phyloP scores from a whole-genome alignment of 2,888 invertebrate species.

The Nomada fabriciana region DNA sequence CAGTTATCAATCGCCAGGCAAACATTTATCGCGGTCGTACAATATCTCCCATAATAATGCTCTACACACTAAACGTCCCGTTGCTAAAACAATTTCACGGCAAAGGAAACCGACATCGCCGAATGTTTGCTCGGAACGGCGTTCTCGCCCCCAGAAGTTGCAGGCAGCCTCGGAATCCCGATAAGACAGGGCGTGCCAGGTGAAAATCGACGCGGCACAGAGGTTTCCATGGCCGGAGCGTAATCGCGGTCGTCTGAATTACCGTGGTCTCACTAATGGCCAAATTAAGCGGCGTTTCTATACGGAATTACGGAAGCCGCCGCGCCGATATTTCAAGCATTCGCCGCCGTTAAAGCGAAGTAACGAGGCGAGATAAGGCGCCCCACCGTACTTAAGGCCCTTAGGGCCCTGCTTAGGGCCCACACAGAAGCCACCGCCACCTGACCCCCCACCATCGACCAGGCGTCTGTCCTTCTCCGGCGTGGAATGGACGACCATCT shows the following conservation, averaged over 20 bases:
- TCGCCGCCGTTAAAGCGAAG: slow-evolving; percentile 81
- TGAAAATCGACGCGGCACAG: slow-evolving; percentile 58
- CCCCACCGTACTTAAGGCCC: slow-evolving; percentile 73
- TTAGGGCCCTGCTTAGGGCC: slow-evolving; percentile 69
- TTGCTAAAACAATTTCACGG: not conserved
- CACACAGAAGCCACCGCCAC: slow-evolving; percentile 69
- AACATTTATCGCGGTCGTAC: not conserved
- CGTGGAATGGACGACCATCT: not conserved
- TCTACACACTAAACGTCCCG: not conserved
- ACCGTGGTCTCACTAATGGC: slow-evolving; percentile 74
- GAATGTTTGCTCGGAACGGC: not conserved
- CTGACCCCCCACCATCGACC: slow-evolving; percentile 36
- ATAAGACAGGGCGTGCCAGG: slow-evolving; percentile 54
- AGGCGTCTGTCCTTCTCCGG: slow-evolving; percentile 16
- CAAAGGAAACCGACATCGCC: not conserved
- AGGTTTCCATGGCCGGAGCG: slow-evolving; percentile 55
- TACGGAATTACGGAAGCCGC: slow-evolving; percentile 81
- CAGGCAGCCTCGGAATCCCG: slow-evolving; percentile 24
- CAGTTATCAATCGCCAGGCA: too few species aligned
- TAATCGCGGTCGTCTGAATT: slow-evolving; percentile 70
- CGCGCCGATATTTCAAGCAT: slow-evolving; percentile 82
- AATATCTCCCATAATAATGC: not conserved
- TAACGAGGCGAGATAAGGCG: slow-evolving; percentile 83
- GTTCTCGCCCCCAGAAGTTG: slow-evolving; percentile 6
- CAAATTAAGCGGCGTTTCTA: slow-evolving; percentile 77